Percentiles rank a stretch among this genome's conserved stretches.
These are phyloP conservation scores for Apotomis turbidana DNA, from an alignment of 2,888 invertebrate genomes.

Conservation along the genomic window DNA sequence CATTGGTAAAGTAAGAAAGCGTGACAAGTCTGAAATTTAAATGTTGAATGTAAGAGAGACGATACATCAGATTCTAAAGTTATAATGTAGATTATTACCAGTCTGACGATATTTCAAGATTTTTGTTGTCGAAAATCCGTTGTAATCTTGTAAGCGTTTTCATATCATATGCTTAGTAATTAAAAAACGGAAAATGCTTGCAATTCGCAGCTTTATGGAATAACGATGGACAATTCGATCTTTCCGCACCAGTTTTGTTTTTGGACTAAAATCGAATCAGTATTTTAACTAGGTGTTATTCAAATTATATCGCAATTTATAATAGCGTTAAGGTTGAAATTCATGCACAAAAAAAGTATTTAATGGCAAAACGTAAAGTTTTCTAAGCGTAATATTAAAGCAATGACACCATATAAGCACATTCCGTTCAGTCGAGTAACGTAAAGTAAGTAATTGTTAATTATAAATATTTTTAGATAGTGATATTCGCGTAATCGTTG, in stretches of 20 bases:
- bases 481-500: constrained; percentile 59
- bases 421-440: constrained; percentile 77
- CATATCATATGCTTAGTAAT: constrained; percentile 70
- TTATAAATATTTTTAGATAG: constrained; percentile 58
- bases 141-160: constrained; percentile 64
- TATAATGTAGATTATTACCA: constrained; percentile 59
- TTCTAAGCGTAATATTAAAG: constrained; percentile 60
- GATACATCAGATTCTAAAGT: constrained; percentile 45
- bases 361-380: constrained; percentile 57
- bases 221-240: constrained; percentile 21
- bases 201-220: constrained; percentile 43
- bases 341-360: constrained; percentile 76
- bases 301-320: constrained; percentile 62
- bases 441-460: constrained; percentile 64
- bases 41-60: constrained; percentile 31
- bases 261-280: constrained; percentile 57
- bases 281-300: constrained; percentile 65
- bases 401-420: constrained; percentile 74
- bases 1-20: constrained; percentile 28
- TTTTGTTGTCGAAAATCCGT: constrained; percentile 43
- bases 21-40: constrained; percentile 30
- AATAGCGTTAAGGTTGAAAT: constrained; percentile 60
- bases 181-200: constrained; percentile 52
- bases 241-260: constrained; percentile 39
- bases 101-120: constrained; percentile 48